Evolutionary conservation across 2,113 vertebrate genomes (phyloP).

Genomic region (Aegithalos caudatus): DNA sequence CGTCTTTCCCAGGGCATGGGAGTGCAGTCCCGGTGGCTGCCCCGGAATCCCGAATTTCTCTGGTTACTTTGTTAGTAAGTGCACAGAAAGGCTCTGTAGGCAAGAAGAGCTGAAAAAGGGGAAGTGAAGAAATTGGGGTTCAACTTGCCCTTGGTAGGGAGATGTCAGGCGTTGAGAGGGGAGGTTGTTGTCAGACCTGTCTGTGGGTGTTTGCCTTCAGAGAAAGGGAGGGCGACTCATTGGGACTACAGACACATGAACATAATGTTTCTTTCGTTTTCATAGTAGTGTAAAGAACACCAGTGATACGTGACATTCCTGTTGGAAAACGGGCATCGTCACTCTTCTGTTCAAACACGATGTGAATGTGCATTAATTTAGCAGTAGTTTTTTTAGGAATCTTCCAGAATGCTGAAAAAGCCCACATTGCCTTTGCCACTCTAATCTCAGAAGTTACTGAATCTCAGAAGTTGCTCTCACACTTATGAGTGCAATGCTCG

Average conservation of each 20-base stretch:
- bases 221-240: neutral
- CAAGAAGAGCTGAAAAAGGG: neutral
- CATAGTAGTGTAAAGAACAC: neutral
- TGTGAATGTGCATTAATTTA: neutral
- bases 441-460: neutral
- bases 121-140: neutral
- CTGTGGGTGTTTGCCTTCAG: neutral
- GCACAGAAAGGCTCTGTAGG: rapidly evolving
- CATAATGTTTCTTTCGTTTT: neutral
- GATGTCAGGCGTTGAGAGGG: rapidly evolving
- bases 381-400: neutral
- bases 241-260: no score
- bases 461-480: neutral
- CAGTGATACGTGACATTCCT: rapidly evolving
- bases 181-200: neutral
- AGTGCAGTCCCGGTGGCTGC: neutral
- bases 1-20: neutral
- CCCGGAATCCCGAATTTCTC: neutral
- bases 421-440: rapidly evolving
- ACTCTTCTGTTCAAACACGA: rapidly evolving
- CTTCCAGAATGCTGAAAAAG: neutral
- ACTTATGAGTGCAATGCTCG: neutral
- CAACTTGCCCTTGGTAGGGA: rapidly evolving
- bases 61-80: rapidly evolving
- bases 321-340: neutral